A percentile compares a stretch with the other conserved stretches of the same genome.
Conservation (phyloP, 2,797 vertebrate species). For the Crenuchus spilurus region DNA sequence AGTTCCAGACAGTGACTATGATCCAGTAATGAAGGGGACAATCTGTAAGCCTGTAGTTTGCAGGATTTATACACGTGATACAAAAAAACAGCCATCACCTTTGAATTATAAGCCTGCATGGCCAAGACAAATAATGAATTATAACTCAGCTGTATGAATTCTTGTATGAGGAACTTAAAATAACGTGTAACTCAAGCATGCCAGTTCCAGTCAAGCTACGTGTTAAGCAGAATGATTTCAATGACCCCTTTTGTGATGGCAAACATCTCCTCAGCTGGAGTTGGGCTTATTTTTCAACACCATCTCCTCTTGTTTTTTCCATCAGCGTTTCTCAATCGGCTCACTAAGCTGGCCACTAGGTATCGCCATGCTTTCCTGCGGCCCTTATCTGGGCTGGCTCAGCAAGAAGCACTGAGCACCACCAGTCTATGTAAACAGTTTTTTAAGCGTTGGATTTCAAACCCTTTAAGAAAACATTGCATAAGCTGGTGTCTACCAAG, state of each 20-base stretch:
- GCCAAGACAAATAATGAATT: background rate
- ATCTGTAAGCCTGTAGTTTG: background rate
- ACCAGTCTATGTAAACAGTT: slow-evolving; percentile 50
- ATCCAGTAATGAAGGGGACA: background rate
- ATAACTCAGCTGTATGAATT: slow-evolving; percentile 8
- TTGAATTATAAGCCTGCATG: background rate
- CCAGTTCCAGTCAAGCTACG: slow-evolving; percentile 34
- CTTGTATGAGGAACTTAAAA: slow-evolving; percentile 40
- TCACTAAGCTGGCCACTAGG: slow-evolving; percentile 32
- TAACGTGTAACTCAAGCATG: slow-evolving; percentile 38
- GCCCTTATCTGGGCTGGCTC: slow-evolving; percentile 47
- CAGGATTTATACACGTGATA: background rate
- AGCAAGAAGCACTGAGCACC: slow-evolving; percentile 44
- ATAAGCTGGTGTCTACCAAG: slow-evolving; percentile 28
- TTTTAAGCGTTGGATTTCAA: slow-evolving; percentile 41
- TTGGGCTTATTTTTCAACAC: slow-evolving; percentile 44
- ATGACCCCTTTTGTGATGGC: slow-evolving; percentile 23
- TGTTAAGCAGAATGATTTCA: slow-evolving; percentile 43
- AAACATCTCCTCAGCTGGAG: slow-evolving; percentile 55
- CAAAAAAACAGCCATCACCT: background rate
- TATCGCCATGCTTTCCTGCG: slow-evolving; percentile 33
- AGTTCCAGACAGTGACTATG: background rate
- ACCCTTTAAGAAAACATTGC: slow-evolving; percentile 34
- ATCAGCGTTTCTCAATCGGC: slow-evolving; percentile 60
- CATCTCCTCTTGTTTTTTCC: slow-evolving; percentile 50